A percentile compares a stretch with the other conserved stretches of the same genome.
Conservation (phyloP, 2,113 vertebrate genomes). For the Trematocara macrostoma region DNA sequence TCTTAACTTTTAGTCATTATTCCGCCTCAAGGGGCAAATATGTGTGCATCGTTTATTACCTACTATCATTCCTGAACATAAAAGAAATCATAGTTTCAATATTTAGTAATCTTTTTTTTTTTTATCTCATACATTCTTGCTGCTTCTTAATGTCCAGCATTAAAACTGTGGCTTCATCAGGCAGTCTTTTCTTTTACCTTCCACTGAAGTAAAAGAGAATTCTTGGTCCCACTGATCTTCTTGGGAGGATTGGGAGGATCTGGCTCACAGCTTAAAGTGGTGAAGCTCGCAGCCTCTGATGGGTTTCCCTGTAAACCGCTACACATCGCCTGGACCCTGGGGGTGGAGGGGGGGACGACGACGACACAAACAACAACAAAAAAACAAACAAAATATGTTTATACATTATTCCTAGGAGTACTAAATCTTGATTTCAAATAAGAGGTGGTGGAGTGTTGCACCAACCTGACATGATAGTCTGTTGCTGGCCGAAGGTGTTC, state of each 20-base stretch:
- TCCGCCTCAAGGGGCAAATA: neutral
- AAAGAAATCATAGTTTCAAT: neutral
- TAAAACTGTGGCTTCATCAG: neutral
- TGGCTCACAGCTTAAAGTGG: slow-evolving; percentile 88
- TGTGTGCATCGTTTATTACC: neutral
- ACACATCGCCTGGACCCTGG: slow-evolving; percentile 85
- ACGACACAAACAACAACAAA: accelerated
- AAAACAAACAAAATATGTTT: neutral
- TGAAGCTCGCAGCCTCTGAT: slow-evolving; percentile 88
- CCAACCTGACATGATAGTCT: slow-evolving; percentile 93
- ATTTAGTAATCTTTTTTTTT: accelerated
- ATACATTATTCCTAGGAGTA: neutral
- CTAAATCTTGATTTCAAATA: neutral
- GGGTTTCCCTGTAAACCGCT: slow-evolving; percentile 83
- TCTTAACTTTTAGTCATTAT: neutral
- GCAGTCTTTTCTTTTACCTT: slow-evolving; percentile 62
- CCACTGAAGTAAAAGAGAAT: slow-evolving; percentile 88
- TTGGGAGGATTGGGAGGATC: slow-evolving; percentile 85
- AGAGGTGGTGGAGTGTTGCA: neutral
- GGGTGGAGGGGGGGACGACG: neutral
- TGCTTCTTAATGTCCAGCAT: neutral
- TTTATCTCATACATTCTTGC: neutral
- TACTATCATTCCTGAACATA: neutral
- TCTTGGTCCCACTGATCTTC: slow-evolving; percentile 92
- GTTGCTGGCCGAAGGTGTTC: slow-evolving; percentile 92